These are phyloP conservation scores for Artemia franciscana DNA, from an alignment of 1,140 invertebrate species.

Conservation along the genomic window DNA sequence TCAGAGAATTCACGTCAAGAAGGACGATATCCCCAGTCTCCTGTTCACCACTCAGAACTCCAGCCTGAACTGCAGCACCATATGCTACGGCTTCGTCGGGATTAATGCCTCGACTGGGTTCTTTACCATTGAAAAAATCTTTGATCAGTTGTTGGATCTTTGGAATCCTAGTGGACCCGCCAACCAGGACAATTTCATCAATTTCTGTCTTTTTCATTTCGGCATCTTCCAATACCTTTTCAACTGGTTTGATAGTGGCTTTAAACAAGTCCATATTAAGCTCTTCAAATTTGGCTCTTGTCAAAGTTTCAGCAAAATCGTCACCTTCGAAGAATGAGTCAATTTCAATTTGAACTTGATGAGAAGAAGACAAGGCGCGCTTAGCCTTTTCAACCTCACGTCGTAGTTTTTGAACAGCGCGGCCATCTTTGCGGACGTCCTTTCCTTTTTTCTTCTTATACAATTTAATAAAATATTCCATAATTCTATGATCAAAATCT, in stretches of 20 bases:
- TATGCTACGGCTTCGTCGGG: constrained; percentile 96
- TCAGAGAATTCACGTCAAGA: constrained; percentile 91
- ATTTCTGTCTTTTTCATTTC: constrained; percentile 98
- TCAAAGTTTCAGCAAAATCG: constrained; percentile 97
- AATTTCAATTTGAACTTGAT: constrained; percentile 91
- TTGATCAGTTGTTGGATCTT: constrained; percentile 97
- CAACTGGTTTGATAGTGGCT: constrained; percentile 94
- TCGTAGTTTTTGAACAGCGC: constrained; percentile 84
- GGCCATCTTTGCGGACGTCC: constrained; percentile 70
- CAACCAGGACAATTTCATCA: constrained; percentile 95
- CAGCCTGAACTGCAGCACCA: constrained; percentile 94
- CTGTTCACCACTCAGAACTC: constrained; percentile 56
- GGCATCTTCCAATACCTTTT: constrained; percentile 89
- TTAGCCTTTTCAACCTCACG: constrained; percentile 96
- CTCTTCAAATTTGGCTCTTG: constrained; percentile 97
- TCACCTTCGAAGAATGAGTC: constrained; percentile 98
- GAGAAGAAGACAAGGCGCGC: constrained; percentile 75
- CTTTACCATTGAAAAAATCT: constrained; percentile 93
- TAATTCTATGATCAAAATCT: constrained; percentile 94
- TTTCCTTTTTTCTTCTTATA: constrained; percentile 99
- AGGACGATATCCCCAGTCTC: constrained; percentile 90
- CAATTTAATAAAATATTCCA: constrained; percentile 95
- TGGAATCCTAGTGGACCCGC: constrained; percentile 95
- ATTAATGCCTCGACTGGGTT: constrained; percentile 92
- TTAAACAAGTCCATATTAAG: constrained; percentile 98